These are phyloP conservation scores for Lycocerus yunnanus DNA, from an alignment of 2,888 invertebrate species.

Conservation along the genomic window DNA sequence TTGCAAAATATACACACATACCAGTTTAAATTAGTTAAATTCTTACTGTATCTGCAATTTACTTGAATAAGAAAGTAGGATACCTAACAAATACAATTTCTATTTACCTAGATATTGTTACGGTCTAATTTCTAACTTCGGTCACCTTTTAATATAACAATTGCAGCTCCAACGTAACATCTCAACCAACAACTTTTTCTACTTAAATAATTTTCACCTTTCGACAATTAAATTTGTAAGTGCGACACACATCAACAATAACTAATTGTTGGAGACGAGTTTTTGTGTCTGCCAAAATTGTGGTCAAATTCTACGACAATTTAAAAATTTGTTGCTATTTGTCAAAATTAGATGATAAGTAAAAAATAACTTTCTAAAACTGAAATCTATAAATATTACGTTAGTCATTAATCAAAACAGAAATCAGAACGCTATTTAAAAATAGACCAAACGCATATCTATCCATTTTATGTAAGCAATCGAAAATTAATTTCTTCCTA, in stretches of 20 bases:
- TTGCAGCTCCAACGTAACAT: constrained; percentile 1
- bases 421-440: not conserved
- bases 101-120: constrained; percentile 11
- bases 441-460: not conserved
- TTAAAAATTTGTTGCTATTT: not conserved
- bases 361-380: not conserved
- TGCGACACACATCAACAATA: not conserved
- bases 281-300: not conserved
- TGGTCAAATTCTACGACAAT: not conserved
- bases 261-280: not conserved
- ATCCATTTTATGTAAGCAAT: not conserved
- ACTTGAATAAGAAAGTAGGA: constrained; percentile 14
- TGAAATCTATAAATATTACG: not conserved
- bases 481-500: not conserved
- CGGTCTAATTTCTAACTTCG: constrained; percentile 17
- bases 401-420: not conserved
- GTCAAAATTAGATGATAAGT: not conserved
- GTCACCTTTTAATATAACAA: constrained; percentile 5
- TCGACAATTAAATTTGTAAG: not conserved
- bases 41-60: constrained; percentile 3
- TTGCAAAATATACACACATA: not conserved
- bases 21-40: constrained; percentile 2
- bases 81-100: constrained; percentile 14
- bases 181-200: not conserved
- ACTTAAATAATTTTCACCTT: not conserved